phyloP scores from a whole-genome alignment of 1,140 invertebrate species.

The Goniozus legneri region DNA sequence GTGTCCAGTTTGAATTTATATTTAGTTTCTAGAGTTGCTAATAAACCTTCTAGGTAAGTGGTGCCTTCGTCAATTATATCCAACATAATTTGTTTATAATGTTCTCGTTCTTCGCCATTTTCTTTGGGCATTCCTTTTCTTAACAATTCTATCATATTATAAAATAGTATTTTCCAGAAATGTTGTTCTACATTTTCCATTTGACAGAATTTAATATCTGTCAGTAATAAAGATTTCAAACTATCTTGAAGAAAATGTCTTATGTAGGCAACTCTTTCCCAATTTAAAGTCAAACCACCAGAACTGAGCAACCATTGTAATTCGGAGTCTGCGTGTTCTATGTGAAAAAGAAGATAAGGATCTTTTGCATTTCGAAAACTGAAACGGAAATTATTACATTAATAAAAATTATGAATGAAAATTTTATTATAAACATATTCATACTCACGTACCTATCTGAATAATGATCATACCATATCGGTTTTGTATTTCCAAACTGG shows the following conservation, averaged over 20 bases:
- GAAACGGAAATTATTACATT: conserved; percentile 15
- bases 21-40: conserved; percentile 69
- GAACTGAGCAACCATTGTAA: conserved; percentile 56
- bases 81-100: conserved; percentile 66
- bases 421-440: not conserved
- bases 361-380: conserved; percentile 55
- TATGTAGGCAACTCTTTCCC: conserved; percentile 54
- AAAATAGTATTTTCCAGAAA: conserved; percentile 89
- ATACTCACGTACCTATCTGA: conserved; percentile 48
- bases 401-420: not conserved
- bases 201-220: conserved; percentile 85
- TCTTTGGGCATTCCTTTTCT: conserved; percentile 63
- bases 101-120: conserved; percentile 49
- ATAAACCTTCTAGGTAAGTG: conserved; percentile 72
- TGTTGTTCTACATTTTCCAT: conserved; percentile 85
- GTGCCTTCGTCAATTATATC: conserved; percentile 79
- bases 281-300: conserved; percentile 47
- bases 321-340: conserved; percentile 57
- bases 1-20: conserved; percentile 71
- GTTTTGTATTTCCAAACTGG: conserved; percentile 51
- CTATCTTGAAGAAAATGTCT: conserved; percentile 66
- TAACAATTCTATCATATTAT: conserved; percentile 84
- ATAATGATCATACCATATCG: conserved; percentile 58
- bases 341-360: conserved; percentile 56
- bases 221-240: conserved; percentile 70